Percentiles rank a stretch among this genome's conserved stretches.
phyloP scores from a whole-genome alignment of 2,888 invertebrate genomes.

The Lasius fuliginosus region DNA sequence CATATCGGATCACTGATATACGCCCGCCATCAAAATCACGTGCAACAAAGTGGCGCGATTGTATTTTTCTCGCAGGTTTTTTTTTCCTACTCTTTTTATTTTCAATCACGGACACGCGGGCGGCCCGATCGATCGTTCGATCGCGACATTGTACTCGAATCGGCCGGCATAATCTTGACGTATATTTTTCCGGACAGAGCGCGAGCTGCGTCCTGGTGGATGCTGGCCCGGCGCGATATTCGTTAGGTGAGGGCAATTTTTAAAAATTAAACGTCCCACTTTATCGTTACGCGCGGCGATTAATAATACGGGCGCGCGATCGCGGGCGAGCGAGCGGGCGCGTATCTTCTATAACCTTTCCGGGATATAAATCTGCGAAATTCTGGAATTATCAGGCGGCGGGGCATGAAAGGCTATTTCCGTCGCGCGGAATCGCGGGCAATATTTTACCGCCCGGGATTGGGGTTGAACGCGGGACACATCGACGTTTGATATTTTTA shows the following conservation, averaged over 20 bases:
- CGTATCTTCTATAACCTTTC: slow-evolving; percentile 76
- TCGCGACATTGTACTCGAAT: slow-evolving; percentile 61
- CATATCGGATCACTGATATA: slow-evolving; percentile 40
- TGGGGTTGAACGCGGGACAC: slow-evolving; percentile 82
- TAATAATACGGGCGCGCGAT: slow-evolving; percentile 74
- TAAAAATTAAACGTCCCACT: slow-evolving; percentile 73
- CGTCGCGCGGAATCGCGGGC: slow-evolving; percentile 81
- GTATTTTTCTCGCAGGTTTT: slow-evolving; percentile 32
- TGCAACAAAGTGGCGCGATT: slow-evolving; percentile 35
- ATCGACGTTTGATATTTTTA: slow-evolving; percentile 86
- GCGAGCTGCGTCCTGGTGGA: neutral
- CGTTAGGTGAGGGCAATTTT: slow-evolving; percentile 72
- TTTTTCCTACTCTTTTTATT: slow-evolving; percentile 30
- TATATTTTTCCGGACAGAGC: slow-evolving; percentile 65
- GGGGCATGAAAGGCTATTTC: slow-evolving; percentile 81
- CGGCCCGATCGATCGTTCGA: slow-evolving; percentile 39
- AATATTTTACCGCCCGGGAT: slow-evolving; percentile 85
- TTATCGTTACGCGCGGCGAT: slow-evolving; percentile 74
- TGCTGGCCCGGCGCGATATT: slow-evolving; percentile 66
- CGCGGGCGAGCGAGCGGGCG: slow-evolving; percentile 67
- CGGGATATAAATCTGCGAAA: slow-evolving; percentile 77
- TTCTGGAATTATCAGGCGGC: slow-evolving; percentile 78
- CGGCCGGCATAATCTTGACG: slow-evolving; percentile 74
- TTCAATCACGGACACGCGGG: slow-evolving; percentile 34
- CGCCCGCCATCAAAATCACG: slow-evolving; percentile 44